A percentile compares a stretch with the other conserved stretches of the same genome.
These are phyloP conservation scores for Chroicocephalus ridibundus DNA, from an alignment of 2,113 vertebrate species.

Conservation along the genomic window DNA sequence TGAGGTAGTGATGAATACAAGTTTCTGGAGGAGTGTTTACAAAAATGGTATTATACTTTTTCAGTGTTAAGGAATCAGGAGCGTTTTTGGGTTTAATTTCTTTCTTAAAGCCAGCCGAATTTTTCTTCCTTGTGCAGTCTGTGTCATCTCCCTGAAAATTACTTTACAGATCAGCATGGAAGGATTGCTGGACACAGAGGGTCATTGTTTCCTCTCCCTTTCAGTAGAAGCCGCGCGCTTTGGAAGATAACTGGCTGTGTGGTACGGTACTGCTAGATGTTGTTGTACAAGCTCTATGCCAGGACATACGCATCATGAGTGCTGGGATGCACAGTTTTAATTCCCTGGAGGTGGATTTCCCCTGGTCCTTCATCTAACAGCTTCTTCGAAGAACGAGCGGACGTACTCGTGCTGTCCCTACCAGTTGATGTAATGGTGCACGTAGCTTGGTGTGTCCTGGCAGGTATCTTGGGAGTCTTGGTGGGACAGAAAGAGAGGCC, in stretches of 20 bases:
- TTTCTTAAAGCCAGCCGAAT: neutral
- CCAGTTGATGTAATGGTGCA: rapidly evolving
- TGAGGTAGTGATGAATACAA: slow-evolving; percentile 18
- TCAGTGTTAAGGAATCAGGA: neutral
- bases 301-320: rapidly evolving
- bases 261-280: neutral
- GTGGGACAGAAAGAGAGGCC: neutral
- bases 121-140: neutral
- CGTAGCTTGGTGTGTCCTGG: neutral
- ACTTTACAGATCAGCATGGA: neutral
- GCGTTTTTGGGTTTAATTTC: neutral
- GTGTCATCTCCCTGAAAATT: neutral
- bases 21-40: slow-evolving; percentile 46
- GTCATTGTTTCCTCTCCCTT: slow-evolving; percentile 16
- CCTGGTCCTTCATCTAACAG: neutral
- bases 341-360: neutral
- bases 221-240: neutral
- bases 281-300: neutral
- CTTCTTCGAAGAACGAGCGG: neutral
- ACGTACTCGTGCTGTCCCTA: rapidly evolving
- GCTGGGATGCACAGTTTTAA: neutral
- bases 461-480: neutral
- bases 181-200: neutral
- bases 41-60: neutral
- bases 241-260: neutral